Conservation (phyloP, 2,888 invertebrate genomes). For the Athalia cordata region DNA sequence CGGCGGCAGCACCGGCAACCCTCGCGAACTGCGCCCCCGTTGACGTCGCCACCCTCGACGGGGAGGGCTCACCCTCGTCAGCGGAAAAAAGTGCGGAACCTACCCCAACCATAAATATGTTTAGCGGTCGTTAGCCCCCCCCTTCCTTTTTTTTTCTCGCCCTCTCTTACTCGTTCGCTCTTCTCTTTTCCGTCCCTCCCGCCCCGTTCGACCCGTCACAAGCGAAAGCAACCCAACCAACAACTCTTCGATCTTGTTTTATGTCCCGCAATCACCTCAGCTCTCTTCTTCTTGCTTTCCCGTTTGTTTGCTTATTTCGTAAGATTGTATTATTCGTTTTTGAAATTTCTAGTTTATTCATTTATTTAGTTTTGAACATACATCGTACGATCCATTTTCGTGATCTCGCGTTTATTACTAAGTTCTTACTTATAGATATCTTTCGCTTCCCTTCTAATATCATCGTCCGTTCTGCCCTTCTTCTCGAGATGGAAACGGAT, state of each 20-base stretch:
- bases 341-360: too few relatives aligned
- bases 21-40: conserved; percentile 26
- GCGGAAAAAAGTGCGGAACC: conserved; percentile 59
- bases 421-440: too few relatives aligned
- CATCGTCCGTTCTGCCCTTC: not conserved
- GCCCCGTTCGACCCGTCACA: conserved; percentile 22
- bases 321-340: too few relatives aligned
- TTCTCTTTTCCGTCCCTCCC: not conserved
- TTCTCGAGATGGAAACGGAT: not conserved
- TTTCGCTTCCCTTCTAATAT: too few relatives aligned
- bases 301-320: too few relatives aligned
- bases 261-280: not conserved
- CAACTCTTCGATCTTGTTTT: conserved; percentile 39
- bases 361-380: too few relatives aligned
- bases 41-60: conserved; percentile 40
- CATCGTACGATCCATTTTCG: too few relatives aligned
- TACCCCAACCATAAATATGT: conserved; percentile 67
- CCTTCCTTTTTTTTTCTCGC: conserved; percentile 19
- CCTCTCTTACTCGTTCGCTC: conserved; percentile 2
- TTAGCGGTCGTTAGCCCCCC: conserved; percentile 60
- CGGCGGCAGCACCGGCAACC: conserved; percentile 15
- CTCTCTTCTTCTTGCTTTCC: not conserved
- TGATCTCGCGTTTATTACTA: too few relatives aligned
- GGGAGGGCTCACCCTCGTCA: conserved; percentile 55
- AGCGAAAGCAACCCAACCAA: conserved; percentile 15